These are phyloP conservation scores for Andrena fulva DNA, from an alignment of 2,888 invertebrate genomes.

Conservation along the genomic window DNA sequence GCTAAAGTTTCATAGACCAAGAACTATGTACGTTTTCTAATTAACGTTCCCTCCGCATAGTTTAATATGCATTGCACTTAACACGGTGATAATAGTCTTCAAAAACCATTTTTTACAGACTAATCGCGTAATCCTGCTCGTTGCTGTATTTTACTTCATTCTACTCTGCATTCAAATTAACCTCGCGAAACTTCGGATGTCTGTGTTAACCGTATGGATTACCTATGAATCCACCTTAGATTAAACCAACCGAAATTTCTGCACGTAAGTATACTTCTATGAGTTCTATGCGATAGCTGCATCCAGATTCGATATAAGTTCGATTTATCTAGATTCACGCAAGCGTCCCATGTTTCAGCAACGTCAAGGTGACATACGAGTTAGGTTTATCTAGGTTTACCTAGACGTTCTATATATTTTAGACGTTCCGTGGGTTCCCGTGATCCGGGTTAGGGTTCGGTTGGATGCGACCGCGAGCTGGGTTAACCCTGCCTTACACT, in stretches of 20 bases:
- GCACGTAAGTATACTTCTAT: background rate
- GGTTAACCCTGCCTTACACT: constrained; percentile 41
- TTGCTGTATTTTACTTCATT: background rate
- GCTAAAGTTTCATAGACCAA: background rate
- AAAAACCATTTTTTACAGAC: background rate
- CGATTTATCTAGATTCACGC: constrained; percentile 45
- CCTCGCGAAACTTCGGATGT: background rate
- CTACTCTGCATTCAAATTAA: no score
- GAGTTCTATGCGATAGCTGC: constrained; percentile 6
- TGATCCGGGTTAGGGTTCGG: constrained; percentile 40
- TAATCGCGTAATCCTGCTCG: background rate
- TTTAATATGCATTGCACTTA: background rate
- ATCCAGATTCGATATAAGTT: constrained; percentile 50
- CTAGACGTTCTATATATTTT: constrained; percentile 42
- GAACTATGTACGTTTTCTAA: background rate
- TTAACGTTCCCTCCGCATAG: background rate
- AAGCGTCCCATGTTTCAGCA: constrained; percentile 21
- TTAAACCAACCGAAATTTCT: constrained; percentile 9
- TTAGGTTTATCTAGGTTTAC: constrained; percentile 53
- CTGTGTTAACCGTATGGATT: background rate
- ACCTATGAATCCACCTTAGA: background rate
- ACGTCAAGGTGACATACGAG: constrained; percentile 45
- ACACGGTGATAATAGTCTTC: background rate
- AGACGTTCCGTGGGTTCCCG: constrained; percentile 33
- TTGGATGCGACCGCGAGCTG: constrained; percentile 14